These are phyloP conservation scores for Macropis europaea DNA, from an alignment of 2,888 invertebrate species.

Conservation along the genomic window DNA sequence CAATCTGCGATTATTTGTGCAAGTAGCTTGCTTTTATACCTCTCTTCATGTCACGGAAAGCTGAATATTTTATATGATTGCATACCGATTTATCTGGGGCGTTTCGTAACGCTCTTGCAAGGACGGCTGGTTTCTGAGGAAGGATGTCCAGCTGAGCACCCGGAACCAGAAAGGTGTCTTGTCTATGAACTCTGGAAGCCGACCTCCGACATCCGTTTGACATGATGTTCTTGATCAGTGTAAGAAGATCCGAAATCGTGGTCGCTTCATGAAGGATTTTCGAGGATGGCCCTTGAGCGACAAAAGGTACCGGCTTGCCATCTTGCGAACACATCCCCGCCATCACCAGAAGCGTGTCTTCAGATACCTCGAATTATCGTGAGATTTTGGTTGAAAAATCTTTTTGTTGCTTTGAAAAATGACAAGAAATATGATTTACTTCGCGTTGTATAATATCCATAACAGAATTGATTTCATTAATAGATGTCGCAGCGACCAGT, in stretches of 20 bases:
- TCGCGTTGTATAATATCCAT: constrained; percentile 58
- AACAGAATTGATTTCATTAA: constrained; percentile 46
- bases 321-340: constrained; percentile 51
- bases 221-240: constrained; percentile 42
- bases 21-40: no score
- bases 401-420: no score
- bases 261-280: constrained; percentile 43
- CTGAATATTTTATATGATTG: neutral
- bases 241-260: constrained; percentile 59
- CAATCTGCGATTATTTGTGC: no score
- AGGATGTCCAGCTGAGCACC: neutral
- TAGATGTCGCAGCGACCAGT: constrained; percentile 55
- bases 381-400: neutral
- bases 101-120: constrained; percentile 37
- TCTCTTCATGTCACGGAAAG: no score
- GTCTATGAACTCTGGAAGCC: constrained; percentile 41
- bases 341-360: constrained; percentile 65
- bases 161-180: constrained; percentile 5
- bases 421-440: constrained; percentile 46
- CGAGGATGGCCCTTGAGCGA: constrained; percentile 65
- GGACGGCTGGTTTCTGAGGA: constrained; percentile 5
- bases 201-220: constrained; percentile 35
- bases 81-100: constrained; percentile 45
- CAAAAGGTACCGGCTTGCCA: constrained; percentile 51
- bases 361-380: constrained; percentile 40